These are phyloP conservation scores for Lophura nycthemera DNA, from an alignment of 2,113 vertebrate genomes.

Conservation along the genomic window DNA sequence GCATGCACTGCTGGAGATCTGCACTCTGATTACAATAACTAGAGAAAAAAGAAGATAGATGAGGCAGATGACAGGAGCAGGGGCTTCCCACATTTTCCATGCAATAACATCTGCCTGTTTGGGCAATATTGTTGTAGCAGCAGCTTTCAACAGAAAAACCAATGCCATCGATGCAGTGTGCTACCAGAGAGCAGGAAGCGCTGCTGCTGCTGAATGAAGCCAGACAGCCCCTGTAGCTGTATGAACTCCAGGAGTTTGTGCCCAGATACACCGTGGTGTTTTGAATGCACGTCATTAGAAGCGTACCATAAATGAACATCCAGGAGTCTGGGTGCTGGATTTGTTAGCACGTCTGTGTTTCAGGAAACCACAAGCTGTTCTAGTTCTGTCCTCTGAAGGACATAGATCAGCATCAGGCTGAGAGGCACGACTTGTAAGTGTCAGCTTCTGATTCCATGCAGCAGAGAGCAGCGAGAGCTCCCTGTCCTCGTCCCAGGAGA, in stretches of 20 bases:
- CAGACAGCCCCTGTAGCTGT: fast-evolving
- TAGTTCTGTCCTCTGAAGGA: background rate
- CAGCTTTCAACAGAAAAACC: background rate
- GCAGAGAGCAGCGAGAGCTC: background rate
- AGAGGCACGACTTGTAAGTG: background rate
- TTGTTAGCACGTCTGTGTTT: background rate
- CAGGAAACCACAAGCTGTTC: background rate
- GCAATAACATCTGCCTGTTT: background rate
- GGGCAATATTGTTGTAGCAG: background rate
- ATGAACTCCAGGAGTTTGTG: background rate
- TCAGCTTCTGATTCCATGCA: background rate
- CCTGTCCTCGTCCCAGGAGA: background rate
- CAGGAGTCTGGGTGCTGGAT: background rate
- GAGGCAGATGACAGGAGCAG: background rate
- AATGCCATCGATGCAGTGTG: background rate
- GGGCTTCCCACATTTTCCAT: background rate
- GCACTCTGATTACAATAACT: background rate
- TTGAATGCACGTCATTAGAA: background rate
- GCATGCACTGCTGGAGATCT: background rate
- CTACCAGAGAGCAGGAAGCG: fast-evolving
- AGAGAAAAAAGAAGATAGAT: background rate
- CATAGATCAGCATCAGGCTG: fast-evolving
- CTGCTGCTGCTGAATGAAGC: background rate
- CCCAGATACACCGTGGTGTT: fast-evolving
- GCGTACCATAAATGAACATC: background rate